These are phyloP conservation scores for Papilio xuthus DNA, from an alignment of 1,140 invertebrate species.

Conservation along the genomic window DNA sequence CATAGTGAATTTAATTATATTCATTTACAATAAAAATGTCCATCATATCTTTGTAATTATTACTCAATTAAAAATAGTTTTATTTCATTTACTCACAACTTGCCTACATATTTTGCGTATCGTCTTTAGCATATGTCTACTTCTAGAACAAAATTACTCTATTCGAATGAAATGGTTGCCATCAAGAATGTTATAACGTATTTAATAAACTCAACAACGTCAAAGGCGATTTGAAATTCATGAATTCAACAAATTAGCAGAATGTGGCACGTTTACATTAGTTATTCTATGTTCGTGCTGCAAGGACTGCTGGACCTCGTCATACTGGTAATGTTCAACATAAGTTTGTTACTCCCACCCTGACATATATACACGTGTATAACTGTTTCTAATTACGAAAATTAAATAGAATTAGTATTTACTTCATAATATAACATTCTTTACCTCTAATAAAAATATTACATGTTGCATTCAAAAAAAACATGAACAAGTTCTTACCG, in stretches of 20 bases:
- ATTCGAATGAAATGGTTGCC: not conserved
- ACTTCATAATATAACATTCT: no score
- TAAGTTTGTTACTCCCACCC: not conserved
- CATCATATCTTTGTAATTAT: not conserved
- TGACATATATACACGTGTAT: not conserved
- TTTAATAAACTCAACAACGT: not conserved
- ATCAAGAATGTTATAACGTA: not conserved
- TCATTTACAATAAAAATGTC: not conserved
- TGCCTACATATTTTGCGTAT: no score
- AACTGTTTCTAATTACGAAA: not conserved
- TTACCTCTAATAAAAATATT: not conserved
- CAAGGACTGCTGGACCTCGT: not conserved
- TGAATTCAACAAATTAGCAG: slow-evolving; percentile 18
- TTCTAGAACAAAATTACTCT: no score
- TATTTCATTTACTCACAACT: not conserved
- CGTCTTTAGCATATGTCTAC: no score
- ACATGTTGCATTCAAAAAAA: not conserved
- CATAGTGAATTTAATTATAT: not conserved
- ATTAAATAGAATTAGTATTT: no score
- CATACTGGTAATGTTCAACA: not conserved
- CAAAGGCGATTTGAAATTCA: slow-evolving; percentile 2
- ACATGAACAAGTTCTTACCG: not conserved
- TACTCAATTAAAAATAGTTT: not conserved
- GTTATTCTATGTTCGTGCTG: not conserved
- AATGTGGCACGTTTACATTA: slow-evolving; percentile 11